Evolutionary conservation across 2,113 vertebrate genomes (phyloP).

Genomic region (Eleginops maclovinus): DNA sequence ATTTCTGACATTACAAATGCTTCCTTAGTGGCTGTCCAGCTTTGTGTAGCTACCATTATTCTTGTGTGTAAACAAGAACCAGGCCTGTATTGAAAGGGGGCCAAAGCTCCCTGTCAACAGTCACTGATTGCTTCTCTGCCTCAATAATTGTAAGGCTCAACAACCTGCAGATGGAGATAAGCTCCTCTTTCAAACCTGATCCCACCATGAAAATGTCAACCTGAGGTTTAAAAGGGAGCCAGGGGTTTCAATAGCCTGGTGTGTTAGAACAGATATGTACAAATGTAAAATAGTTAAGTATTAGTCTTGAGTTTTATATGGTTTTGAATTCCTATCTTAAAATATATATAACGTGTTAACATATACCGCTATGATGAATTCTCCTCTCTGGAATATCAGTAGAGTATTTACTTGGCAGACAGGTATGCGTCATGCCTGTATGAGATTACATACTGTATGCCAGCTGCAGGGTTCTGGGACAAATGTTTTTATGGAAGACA

Average conservation of each 20-base stretch:
- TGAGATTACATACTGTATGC: too few species aligned
- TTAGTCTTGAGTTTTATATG: neutral
- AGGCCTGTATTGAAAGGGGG: slow-evolving; percentile 61
- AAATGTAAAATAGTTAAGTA: neutral
- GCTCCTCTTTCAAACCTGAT: slow-evolving; percentile 53
- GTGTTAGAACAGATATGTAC: neutral
- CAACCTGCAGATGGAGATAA: slow-evolving; percentile 84
- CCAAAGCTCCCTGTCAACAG: slow-evolving; percentile 70
- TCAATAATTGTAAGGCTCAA: slow-evolving; percentile 54
- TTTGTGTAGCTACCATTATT: slow-evolving; percentile 72
- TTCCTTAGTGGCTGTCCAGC: slow-evolving; percentile 42
- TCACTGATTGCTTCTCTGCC: slow-evolving; percentile 47
- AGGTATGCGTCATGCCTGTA: too few species aligned
- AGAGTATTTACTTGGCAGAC: neutral
- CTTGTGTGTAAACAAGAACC: slow-evolving; percentile 64
- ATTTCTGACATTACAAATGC: slow-evolving; percentile 42
- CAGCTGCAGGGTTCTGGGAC: neutral
- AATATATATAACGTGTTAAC: neutral
- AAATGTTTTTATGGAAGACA: neutral
- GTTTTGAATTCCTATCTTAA: neutral
- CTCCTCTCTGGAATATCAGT: neutral
- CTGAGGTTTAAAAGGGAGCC: slow-evolving; percentile 21
- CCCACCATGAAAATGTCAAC: slow-evolving; percentile 33
- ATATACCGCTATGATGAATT: neutral
- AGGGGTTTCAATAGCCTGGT: neutral